Conservation (phyloP, 1,140 invertebrate genomes). For the Olivierus martensii region DNA sequence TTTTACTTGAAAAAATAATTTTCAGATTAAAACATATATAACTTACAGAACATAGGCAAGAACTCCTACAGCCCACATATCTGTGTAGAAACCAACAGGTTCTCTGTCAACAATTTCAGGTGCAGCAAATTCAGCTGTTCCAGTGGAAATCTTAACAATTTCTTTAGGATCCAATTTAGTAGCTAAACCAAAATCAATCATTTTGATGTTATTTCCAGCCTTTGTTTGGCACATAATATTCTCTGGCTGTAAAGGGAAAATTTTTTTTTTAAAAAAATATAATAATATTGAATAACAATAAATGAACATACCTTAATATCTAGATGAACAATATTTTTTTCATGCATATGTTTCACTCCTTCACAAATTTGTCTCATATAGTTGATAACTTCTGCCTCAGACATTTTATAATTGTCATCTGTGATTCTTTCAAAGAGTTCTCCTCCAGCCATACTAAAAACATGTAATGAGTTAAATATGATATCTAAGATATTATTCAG, state of each 20-base stretch:
- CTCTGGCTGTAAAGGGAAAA: conserved; percentile 50
- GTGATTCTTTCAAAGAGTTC: conserved; percentile 98
- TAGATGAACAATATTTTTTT: conserved; percentile 97
- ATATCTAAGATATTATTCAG: neutral
- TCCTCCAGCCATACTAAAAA: conserved; percentile 66
- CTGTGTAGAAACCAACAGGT: conserved; percentile 98
- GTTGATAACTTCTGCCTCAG: conserved; percentile 97
- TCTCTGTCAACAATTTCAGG: conserved; percentile 98
- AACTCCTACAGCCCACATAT: conserved; percentile 99
- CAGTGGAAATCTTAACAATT: conserved; percentile 96
- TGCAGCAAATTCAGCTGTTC: conserved; percentile 97
- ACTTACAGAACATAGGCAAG: conserved; percentile 76
- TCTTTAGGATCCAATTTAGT: conserved; percentile 97
- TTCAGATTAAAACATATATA: no score
- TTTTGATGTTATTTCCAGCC: conserved; percentile 81
- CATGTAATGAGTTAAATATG: neutral
- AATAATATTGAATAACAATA: no score
- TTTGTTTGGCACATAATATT: conserved; percentile 99
- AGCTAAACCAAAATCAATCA: conserved; percentile 97
- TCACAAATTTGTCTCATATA: conserved; percentile 99
- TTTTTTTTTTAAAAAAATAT: no score
- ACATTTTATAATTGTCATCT: conserved; percentile 94
- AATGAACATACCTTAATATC: conserved; percentile 36
- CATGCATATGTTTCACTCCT: conserved; percentile 96
- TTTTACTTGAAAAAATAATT: no score